Evolutionary conservation across 1,140 invertebrate species (phyloP).

Genomic region (Proctacanthus coquilletti): DNA sequence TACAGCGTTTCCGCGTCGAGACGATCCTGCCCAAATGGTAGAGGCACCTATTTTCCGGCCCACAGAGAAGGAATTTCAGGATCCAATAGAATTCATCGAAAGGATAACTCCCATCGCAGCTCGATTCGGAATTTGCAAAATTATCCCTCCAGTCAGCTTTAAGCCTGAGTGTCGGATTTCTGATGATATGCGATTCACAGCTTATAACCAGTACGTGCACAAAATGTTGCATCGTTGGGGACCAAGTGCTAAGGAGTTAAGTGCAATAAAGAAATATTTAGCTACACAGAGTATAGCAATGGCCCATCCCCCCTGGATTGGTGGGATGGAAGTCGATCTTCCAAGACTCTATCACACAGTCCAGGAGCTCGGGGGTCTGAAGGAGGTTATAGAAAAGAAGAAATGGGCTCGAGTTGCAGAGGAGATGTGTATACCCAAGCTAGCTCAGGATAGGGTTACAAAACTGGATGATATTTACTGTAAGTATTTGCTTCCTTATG

Average conservation of each 20-base stretch:
- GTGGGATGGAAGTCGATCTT: conserved; percentile 80
- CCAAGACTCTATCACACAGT: conserved; percentile 74
- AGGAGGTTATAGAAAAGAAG: conserved; percentile 80
- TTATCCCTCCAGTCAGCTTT: conserved; percentile 75
- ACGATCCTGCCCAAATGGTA: conserved; percentile 42
- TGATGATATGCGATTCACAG: conserved; percentile 74
- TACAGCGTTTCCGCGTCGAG: conserved; percentile 36
- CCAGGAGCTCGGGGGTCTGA: conserved; percentile 70
- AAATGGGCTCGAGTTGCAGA: conserved; percentile 83
- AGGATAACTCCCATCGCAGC: conserved; percentile 64
- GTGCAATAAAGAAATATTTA: conserved; percentile 73
- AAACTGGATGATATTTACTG: conserved; percentile 86
- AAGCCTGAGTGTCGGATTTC: conserved; percentile 77
- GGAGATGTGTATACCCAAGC: conserved; percentile 69
- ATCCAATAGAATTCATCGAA: conserved; percentile 80
- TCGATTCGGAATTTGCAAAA: conserved; percentile 73
- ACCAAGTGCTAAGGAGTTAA: conserved; percentile 69
- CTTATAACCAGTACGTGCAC: conserved; percentile 83
- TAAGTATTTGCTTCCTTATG: conserved; percentile 84
- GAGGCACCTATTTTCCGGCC: conserved; percentile 75
- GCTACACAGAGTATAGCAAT: conserved; percentile 60
- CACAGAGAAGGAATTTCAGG: conserved; percentile 70
- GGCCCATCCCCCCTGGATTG: conserved; percentile 62
- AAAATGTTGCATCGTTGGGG: conserved; percentile 83
- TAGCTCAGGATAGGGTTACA: conserved; percentile 63